Evolutionary conservation across 2,113 vertebrate species (phyloP), one percentile per base, ranked within the genome.

Genomic region (Hippocampus comes): DNA sequence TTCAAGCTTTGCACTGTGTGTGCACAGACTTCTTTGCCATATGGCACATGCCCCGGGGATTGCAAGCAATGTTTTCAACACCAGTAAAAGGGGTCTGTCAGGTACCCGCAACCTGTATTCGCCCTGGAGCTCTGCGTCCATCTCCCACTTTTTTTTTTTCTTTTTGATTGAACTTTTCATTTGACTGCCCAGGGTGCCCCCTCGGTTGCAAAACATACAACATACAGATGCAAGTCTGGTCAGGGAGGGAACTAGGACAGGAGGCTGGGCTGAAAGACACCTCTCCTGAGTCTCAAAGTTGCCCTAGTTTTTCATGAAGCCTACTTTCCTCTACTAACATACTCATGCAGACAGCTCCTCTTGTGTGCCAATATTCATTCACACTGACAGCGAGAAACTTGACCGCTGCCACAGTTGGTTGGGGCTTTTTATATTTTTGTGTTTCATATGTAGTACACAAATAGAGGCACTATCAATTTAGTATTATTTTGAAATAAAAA

Each of bases 231-330:
- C 78, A 78, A 82, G 82, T 90, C 84, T 88, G 72, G 72, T 78
- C 78, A 83, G 78, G 82, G 77, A 63, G 66, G 79, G 82, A 89
- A 89, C 80, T 89, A 90, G 90, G 88, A 87, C 86, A 86, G 84
- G 72, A 88, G 84, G 83, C 85, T 82, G 80, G 73, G 79, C 74
- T 87, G 84, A 76, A 46, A 89, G 82, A 90, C 86, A 88, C 86
- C 78, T 90, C 89, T 90, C 87, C 78, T 73, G 88, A 82, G 87
- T 80, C 80, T 85, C 63, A 64, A 59, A 46, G 80, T 70, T 89
- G 89, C 70, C 87, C 89, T 87, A 89, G 64, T 90, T 91, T 90
- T 79, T 88, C 46, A 66, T 63, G 79, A 78, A 86, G 84, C 88
- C 87, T 91, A 89, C 85, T 91, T 90, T 89, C 78, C 70, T 78